Evolutionary conservation across 2,888 invertebrate species (phyloP), one percentile per base, ranked within the genome.

Genomic region (Fragum fragum): DNA sequence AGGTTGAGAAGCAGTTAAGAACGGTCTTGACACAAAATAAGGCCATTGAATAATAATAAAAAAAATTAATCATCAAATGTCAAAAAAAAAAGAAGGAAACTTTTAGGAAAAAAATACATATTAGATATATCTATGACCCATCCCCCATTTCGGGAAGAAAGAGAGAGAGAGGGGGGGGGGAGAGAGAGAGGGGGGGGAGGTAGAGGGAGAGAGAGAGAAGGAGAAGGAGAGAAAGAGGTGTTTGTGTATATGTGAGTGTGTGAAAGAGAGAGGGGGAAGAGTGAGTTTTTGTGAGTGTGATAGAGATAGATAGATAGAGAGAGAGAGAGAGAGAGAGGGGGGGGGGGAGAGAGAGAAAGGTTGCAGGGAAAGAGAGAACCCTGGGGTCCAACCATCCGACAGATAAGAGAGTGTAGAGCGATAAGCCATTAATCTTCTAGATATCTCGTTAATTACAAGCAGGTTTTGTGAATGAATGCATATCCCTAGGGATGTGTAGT

Each of bases 271-370:
- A 61, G 61, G n/a, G 29, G 29, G 61, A n/a, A 14, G 29, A n/a
- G 29, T 9, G 29, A 29, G 29, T 14, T 11, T 14, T 9, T 14
- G 61, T 9, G 29, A 61, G 66, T 6, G 32, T 36, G 32, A 36
- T 36, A n/a, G n/a, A n/a, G n/a, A 36, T 9, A 9, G 32, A 36
- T 7, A 29, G 69, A 47, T 26, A 52, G 52, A 47, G 52, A 69
- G 69, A 69, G 26, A 26, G 69, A 69, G 52, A 26, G 69, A 69
- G 52, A 69, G 69, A 69, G 32, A 55, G 55, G 18, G 32, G 36
- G 11, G 6, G 57, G 21, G 36, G 36, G 55, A 55, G 36, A 52
- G 52, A 52, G 69, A 69, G 69, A 69, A 26, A 47, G 69, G 47
- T 26, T 6, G 6, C 32, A 39, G 66, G 26, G 66, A 21, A 36